Conservation (phyloP, 2,113 vertebrate genomes). For the Neodon shergylaensis region DNA sequence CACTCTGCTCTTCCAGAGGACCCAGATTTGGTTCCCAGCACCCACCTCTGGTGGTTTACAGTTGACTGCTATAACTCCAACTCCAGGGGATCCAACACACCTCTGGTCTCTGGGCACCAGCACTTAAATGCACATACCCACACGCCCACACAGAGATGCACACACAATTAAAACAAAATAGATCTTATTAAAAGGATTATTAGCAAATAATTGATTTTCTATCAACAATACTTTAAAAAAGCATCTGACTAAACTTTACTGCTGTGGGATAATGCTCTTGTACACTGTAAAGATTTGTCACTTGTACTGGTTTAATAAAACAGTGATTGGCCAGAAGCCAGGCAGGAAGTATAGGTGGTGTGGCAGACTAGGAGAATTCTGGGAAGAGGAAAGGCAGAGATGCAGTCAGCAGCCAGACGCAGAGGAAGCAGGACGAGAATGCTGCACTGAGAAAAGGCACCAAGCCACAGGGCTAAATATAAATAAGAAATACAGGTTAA, state of each 20-base stretch:
- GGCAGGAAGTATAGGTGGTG: no score
- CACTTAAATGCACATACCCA: neutral
- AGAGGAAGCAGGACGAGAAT: no score
- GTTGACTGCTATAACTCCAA: neutral
- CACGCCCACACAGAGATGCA: neutral
- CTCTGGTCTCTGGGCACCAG: neutral
- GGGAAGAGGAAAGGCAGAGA: no score
- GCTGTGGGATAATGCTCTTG: no score
- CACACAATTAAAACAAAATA: neutral
- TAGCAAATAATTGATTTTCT: conserved; percentile 36
- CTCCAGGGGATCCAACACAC: neutral
- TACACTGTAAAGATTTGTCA: no score
- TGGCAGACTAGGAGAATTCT: no score
- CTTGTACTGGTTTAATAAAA: no score
- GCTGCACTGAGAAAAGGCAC: no score
- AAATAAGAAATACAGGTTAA: no score
- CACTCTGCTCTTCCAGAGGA: neutral
- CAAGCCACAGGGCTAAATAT: no score
- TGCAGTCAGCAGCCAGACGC: no score
- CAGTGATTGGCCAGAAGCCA: no score
- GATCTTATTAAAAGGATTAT: neutral
- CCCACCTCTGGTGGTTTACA: neutral
- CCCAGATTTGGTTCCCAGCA: neutral
- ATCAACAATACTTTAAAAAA: neutral
- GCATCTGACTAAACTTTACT: conserved; percentile 2